phyloP scores from a whole-genome alignment of 2,888 invertebrate genomes.

The Sarcophaga caerulescens region DNA sequence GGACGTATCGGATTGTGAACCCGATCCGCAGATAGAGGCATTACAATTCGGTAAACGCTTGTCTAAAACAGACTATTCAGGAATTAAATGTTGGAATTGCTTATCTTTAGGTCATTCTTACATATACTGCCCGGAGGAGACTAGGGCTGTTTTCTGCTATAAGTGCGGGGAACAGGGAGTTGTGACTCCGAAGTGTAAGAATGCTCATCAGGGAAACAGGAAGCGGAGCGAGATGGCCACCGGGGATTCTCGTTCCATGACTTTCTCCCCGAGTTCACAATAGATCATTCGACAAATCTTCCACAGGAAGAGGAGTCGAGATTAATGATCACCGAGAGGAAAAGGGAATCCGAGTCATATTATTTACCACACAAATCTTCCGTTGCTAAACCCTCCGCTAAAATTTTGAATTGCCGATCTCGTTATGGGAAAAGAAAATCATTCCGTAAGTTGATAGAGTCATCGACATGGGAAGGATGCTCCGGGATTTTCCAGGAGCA shows the following conservation, averaged over 20 bases:
- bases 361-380: too few species aligned
- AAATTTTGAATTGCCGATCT: too few species aligned
- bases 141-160: background rate
- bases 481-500: too few species aligned
- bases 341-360: background rate
- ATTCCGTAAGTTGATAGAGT: too few species aligned
- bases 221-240: constrained; percentile 41
- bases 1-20: too few species aligned
- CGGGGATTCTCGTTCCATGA: constrained; percentile 45
- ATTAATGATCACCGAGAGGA: background rate
- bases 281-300: constrained; percentile 2
- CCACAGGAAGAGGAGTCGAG: constrained; percentile 36
- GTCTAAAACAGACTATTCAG: too few species aligned
- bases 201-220: constrained; percentile 21
- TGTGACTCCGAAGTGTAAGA: background rate
- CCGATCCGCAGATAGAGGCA: too few species aligned
- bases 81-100: constrained; percentile 49
- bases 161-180: too few species aligned
- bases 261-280: constrained; percentile 29
- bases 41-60: too few species aligned
- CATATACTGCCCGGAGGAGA: constrained; percentile 23
- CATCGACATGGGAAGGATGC: too few species aligned
- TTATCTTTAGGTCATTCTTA: constrained; percentile 31
- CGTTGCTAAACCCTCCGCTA: too few species aligned
- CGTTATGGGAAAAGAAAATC: too few species aligned